Conservation (phyloP, 2,113 vertebrate species). For the Entosphenus tridentatus region DNA sequence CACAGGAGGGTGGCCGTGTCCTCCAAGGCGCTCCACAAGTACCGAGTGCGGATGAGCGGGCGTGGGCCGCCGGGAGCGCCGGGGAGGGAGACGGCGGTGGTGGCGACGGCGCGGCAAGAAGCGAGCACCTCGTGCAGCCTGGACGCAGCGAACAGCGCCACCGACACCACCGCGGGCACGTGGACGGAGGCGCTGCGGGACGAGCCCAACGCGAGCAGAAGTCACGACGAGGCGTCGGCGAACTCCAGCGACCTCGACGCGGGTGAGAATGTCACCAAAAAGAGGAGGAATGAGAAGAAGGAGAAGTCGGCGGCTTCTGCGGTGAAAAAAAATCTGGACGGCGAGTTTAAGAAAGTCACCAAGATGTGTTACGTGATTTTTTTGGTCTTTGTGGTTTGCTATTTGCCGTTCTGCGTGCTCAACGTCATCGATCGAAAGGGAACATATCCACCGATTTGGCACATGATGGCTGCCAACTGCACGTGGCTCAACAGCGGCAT, state of each 20-base stretch:
- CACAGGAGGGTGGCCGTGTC: slow-evolving; percentile 32
- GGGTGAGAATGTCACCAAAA: too few relatives aligned
- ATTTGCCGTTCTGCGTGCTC: slow-evolving; percentile 6
- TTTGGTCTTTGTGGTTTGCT: slow-evolving; percentile 5
- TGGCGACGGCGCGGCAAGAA: too few relatives aligned
- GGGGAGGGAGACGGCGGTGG: too few relatives aligned
- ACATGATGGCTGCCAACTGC: neutral
- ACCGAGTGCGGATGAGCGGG: slow-evolving; percentile 12
- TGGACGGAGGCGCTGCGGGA: too few relatives aligned
- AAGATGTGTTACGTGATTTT: slow-evolving; percentile 4
- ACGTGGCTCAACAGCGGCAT: slow-evolving; percentile 8
- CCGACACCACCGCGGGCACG: too few relatives aligned
- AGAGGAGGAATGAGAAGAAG: neutral
- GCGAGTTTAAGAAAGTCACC: neutral
- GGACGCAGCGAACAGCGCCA: too few relatives aligned
- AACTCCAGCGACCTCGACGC: too few relatives aligned
- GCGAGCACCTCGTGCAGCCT: too few relatives aligned
- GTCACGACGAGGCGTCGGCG: too few relatives aligned
- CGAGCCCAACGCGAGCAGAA: too few relatives aligned
- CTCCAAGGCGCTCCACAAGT: slow-evolving; percentile 24
- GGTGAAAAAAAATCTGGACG: neutral
- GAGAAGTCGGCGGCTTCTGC: neutral
- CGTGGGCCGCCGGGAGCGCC: too few relatives aligned
- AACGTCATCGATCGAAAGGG: neutral
- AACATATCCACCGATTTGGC: neutral